Evolutionary conservation across 2,888 invertebrate genomes (phyloP).

Genomic region (Carpatolechia fugitivella): DNA sequence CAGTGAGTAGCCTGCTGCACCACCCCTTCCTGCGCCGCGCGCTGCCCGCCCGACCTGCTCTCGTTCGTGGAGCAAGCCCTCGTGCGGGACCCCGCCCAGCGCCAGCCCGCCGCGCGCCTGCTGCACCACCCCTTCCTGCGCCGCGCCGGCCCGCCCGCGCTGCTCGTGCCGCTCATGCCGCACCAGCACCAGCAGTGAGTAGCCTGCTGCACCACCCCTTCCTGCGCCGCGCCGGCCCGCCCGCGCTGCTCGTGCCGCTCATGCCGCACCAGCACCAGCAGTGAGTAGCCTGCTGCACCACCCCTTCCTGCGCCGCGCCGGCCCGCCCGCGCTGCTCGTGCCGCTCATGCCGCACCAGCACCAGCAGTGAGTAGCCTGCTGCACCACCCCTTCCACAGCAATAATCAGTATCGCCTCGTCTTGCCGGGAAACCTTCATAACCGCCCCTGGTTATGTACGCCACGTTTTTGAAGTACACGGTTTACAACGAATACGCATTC

Average conservation of each 20-base stretch:
- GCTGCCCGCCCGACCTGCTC: constrained; percentile 92
- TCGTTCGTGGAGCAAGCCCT: constrained; percentile 96
- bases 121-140: constrained; percentile 96
- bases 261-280: constrained; percentile 96
- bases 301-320: constrained; percentile 95
- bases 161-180: constrained; percentile 93
- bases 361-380: constrained; percentile 83
- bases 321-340: constrained; percentile 94
- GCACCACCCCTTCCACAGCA: no score
- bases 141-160: constrained; percentile 94
- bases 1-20: constrained; percentile 52
- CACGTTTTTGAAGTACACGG: no score
- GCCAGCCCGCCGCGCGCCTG: constrained; percentile 94
- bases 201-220: background rate
- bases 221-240: constrained; percentile 88
- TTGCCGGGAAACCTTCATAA: no score
- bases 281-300: constrained; percentile 89
- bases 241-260: constrained; percentile 93
- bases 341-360: constrained; percentile 85
- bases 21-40: constrained; percentile 83
- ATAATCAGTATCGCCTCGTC: no score
- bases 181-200: constrained; percentile 78
- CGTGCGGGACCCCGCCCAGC: constrained; percentile 94
- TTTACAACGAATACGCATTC: no score
- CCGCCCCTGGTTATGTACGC: no score